A percentile compares a stretch with the other conserved stretches of the same genome.
phyloP scores from a whole-genome alignment of 2,888 invertebrate species.

The Andrena bicolor region DNA sequence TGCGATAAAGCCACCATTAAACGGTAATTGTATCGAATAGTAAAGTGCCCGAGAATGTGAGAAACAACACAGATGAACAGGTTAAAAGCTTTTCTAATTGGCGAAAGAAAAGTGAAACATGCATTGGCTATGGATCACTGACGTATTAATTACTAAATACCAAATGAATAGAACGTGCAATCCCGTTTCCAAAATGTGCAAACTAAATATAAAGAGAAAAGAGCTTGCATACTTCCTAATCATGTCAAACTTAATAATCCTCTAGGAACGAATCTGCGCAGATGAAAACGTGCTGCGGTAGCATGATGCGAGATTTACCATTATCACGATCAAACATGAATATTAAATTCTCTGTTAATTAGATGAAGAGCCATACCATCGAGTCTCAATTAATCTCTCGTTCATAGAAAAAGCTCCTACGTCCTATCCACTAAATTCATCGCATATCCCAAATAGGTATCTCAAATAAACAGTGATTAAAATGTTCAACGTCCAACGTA shows the following conservation, averaged over 20 bases:
- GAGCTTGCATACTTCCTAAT: constrained; percentile 1
- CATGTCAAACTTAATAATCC: constrained; percentile 36
- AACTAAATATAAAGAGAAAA: not conserved
- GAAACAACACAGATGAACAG: constrained; percentile 13
- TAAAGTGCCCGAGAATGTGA: constrained; percentile 1
- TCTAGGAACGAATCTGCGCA: constrained; percentile 18
- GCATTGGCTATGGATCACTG: not conserved
- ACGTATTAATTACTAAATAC: not conserved
- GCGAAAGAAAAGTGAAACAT: not conserved
- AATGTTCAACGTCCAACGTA: too few species aligned
- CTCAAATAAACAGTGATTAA: too few species aligned
- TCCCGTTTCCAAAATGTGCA: not conserved
- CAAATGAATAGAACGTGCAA: not conserved
- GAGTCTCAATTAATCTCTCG: constrained; percentile 7
- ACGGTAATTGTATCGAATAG: constrained; percentile 37
- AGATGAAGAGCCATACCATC: constrained; percentile 4
- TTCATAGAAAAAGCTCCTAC: too few species aligned
- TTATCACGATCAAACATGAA: constrained; percentile 33
- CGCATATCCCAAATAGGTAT: too few species aligned
- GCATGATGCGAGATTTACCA: constrained; percentile 40
- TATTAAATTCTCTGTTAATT: constrained; percentile 33
- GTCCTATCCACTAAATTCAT: too few species aligned
- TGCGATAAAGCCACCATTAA: constrained; percentile 44
- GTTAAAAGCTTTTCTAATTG: constrained; percentile 40
- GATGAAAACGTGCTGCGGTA: constrained; percentile 47